Evolutionary conservation across 2,888 invertebrate genomes (phyloP), one percentile per base, ranked within the genome.

Genomic region (Napeogenes inachia): DNA sequence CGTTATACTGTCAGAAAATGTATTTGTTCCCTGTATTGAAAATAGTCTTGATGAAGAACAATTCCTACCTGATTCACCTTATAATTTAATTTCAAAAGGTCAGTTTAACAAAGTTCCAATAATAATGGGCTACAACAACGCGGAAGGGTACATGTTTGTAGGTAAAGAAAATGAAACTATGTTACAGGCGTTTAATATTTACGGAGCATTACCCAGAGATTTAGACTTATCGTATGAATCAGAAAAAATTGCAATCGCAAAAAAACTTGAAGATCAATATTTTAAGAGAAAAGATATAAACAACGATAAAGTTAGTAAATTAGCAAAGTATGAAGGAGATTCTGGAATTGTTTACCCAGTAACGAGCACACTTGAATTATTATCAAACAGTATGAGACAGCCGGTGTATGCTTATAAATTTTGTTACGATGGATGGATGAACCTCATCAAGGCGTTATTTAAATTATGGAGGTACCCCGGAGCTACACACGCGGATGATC

Each of bases 401-500:
- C 80, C 84, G 0, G 70, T 89, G 2, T 89, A 76, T 58, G 72
- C 73, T 0, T 90, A 90, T 61, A 85, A 82, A 64, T 78, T 89
- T 46, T 71, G 72, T 54, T 84, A 85, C 60, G 81, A 81, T 61
- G 89, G 89, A 0, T 81, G 79, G 77, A 71, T 89, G 73, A 90
- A 90, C 70, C 63, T 85, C 3, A 79, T 82, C 0, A 89, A 89
- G 69, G 45, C 75, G 4, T 58, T 73, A 6, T 83, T 66, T 59
- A 83, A 85, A 0, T 85, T 79, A 60, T 61, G 70, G 12, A 69
- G 66, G 2, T 70, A 76, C n/a, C 81, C 83, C 0, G 89, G 89
- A 2, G 88, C 89, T 0, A 82, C 87, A 0, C 90, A 90, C 57
- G 89, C 86, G 0, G 89, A 90, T 65, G 90, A 89, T n/a, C 61